Conservation (phyloP, 2,113 vertebrate species). For the Xiphophorus maculatus region DNA sequence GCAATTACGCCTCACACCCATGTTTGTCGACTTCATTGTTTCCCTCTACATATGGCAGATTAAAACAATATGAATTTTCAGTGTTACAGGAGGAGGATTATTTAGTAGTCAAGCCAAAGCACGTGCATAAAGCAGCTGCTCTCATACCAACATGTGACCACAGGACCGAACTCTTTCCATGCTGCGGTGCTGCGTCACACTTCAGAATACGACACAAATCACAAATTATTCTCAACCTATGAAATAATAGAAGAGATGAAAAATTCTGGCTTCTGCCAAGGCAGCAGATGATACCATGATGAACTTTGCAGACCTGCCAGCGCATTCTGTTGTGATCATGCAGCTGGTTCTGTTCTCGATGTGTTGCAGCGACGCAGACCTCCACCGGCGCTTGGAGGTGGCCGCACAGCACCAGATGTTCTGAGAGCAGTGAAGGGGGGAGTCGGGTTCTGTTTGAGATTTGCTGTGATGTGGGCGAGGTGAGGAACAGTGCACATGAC, state of each 20-base stretch:
- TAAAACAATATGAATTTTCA: conserved; percentile 52
- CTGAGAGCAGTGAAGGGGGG: conserved; percentile 32
- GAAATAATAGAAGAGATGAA: conserved; percentile 22
- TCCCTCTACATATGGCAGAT: conserved; percentile 37
- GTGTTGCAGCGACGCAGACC: conserved; percentile 61
- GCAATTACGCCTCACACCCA: conserved; percentile 4
- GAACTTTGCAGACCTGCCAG: conserved; percentile 46
- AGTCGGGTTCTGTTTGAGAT: conserved; percentile 56
- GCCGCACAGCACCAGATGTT: conserved; percentile 71
- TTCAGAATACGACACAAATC: conserved; percentile 41
- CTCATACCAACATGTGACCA: conserved; percentile 67
- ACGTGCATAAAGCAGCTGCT: conserved; percentile 53
- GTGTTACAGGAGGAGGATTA: conserved; percentile 18
- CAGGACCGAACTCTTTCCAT: conserved; percentile 72
- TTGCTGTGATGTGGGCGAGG: conserved; percentile 67
- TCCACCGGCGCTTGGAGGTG: conserved; percentile 65
- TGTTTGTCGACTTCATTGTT: conserved; percentile 24
- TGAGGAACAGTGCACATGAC: conserved; percentile 51
- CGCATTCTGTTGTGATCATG: conserved; percentile 20
- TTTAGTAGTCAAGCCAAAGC: conserved; percentile 54
- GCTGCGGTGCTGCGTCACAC: conserved; percentile 48
- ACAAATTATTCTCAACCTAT: not conserved
- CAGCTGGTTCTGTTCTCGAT: conserved; percentile 49
- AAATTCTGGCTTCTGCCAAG: conserved; percentile 35
- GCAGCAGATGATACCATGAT: conserved; percentile 61